These are phyloP conservation scores for Phalanger gymnotis DNA, from an alignment of 2,797 vertebrate genomes.

Conservation along the genomic window DNA sequence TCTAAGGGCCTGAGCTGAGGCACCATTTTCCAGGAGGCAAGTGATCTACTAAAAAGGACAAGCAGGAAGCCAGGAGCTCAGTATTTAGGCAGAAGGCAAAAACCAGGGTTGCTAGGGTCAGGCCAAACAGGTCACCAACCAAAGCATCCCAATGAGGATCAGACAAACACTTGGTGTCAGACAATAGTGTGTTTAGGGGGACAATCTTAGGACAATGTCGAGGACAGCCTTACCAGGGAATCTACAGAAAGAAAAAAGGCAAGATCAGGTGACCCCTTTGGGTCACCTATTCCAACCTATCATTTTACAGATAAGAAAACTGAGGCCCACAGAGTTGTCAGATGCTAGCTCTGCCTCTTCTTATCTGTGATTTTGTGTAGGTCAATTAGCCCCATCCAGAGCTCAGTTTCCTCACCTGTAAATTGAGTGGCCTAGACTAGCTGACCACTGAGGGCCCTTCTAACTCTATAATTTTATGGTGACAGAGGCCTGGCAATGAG, in stretches of 20 bases:
- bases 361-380: constrained; percentile 22
- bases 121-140: not conserved
- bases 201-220: not conserved
- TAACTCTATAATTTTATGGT: not conserved
- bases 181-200: not conserved
- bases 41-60: not conserved
- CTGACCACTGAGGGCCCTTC: not conserved
- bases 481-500: not conserved
- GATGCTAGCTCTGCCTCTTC: constrained; percentile 65
- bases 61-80: not conserved
- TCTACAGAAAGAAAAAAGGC: not conserved
- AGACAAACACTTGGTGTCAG: not conserved
- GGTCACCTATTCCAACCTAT: not conserved
- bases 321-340: not conserved
- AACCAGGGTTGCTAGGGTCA: not conserved
- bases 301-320: not conserved
- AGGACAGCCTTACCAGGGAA: not conserved
- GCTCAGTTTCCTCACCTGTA: not conserved
- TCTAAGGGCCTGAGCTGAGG: not conserved
- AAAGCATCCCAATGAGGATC: not conserved
- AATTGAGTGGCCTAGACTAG: not conserved
- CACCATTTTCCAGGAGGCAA: not conserved
- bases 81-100: not conserved
- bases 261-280: not conserved
- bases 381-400: not conserved